Conservation (phyloP, 1,140 invertebrate genomes). For the Drosophila littoralis region DNA sequence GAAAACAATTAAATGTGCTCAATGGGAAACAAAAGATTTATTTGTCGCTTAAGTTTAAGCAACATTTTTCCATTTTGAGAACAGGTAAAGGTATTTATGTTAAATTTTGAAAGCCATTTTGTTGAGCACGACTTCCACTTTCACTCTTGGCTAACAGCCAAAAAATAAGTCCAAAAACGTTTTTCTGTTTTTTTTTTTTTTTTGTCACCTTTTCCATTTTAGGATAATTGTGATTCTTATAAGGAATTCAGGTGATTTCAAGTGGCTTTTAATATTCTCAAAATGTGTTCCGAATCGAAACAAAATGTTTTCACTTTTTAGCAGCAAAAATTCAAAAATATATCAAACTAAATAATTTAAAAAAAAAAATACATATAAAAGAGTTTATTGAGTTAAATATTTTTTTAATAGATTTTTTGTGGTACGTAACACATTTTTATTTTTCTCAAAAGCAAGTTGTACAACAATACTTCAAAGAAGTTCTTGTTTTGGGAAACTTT, state of each 20-base stretch:
- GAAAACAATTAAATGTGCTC: too few species aligned
- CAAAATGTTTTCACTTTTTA: slow-evolving; percentile 34
- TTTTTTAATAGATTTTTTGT: neutral
- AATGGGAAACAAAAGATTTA: too few species aligned
- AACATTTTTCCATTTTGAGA: neutral
- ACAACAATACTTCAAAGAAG: neutral
- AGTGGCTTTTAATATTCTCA: slow-evolving; percentile 4
- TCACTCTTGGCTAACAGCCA: slow-evolving; percentile 13
- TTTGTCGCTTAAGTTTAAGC: too few species aligned
- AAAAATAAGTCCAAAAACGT: slow-evolving; percentile 6
- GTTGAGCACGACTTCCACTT: slow-evolving; percentile 1
- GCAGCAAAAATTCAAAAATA: neutral
- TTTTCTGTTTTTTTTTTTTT: neutral
- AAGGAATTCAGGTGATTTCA: slow-evolving; percentile 9
- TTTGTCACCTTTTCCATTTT: slow-evolving; percentile 30
- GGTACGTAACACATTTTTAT: neutral
- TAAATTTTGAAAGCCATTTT: slow-evolving; percentile 4
- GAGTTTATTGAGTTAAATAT: neutral
- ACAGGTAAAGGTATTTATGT: neutral
- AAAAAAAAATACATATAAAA: neutral
- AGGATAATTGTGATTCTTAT: slow-evolving; percentile 14
- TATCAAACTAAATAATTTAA: neutral
- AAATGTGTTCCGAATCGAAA: too few species aligned
- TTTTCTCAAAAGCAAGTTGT: neutral
- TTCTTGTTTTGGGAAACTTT: neutral